phyloP scores from a whole-genome alignment of 2,797 vertebrate species.

The Thaleichthys pacificus region DNA sequence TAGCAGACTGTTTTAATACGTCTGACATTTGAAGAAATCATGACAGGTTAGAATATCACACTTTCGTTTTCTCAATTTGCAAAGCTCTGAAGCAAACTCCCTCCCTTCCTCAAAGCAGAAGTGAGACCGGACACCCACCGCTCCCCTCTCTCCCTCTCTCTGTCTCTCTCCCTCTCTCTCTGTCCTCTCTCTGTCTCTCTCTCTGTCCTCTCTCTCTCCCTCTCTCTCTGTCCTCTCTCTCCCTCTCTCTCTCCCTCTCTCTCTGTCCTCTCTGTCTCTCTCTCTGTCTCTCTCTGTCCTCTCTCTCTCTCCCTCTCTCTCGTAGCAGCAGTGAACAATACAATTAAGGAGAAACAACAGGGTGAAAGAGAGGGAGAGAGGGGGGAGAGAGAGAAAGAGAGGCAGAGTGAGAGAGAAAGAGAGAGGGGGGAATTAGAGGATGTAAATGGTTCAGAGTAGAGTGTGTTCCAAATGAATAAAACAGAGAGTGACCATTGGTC shows the following conservation, averaged over 20 bases:
- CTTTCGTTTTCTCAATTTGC: not conserved
- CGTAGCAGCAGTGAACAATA: not conserved
- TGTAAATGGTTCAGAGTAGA: not conserved
- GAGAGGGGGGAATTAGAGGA: not conserved
- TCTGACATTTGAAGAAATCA: not conserved
- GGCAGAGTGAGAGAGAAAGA: not conserved
- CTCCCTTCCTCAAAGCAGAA: not conserved
- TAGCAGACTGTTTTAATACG: not conserved
- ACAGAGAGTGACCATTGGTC: not conserved
- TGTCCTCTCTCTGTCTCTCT: slow-evolving; percentile 7
- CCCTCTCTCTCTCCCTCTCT: too few relatives aligned
- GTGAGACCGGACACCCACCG: not conserved
- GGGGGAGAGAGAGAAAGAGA: not conserved
- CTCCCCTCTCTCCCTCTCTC: not conserved
- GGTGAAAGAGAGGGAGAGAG: not conserved
- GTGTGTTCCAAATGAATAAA: not conserved
- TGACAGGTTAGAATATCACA: not conserved
- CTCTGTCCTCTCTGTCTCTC: not conserved
- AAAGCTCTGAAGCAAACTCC: not conserved
- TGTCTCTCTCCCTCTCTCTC: not conserved
- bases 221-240: not conserved
- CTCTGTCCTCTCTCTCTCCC: not conserved
- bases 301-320: slow-evolving; percentile 5
- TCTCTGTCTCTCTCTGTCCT: not conserved
- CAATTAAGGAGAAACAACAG: not conserved